phyloP scores from a whole-genome alignment of 2,888 invertebrate genomes.

The Halocaridina rubra region DNA sequence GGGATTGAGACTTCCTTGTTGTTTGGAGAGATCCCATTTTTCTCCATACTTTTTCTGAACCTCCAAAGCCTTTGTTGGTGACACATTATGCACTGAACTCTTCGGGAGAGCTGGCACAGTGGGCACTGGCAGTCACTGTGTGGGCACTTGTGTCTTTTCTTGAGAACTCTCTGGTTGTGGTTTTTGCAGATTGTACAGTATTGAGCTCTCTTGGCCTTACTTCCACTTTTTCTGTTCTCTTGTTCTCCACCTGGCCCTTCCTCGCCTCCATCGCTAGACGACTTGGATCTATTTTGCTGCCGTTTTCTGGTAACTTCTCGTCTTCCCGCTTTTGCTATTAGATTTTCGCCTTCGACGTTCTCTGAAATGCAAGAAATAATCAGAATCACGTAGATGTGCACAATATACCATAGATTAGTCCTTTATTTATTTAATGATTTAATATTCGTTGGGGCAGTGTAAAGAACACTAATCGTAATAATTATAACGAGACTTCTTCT shows the following conservation, averaged over 20 bases:
- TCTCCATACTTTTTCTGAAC: conserved; percentile 7
- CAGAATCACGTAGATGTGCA: no score
- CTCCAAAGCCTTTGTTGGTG: conserved; percentile 57
- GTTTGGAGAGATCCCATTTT: not conserved
- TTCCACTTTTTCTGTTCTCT: no score
- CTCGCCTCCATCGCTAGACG: not conserved
- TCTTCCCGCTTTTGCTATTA: not conserved
- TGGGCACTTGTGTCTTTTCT: conserved; percentile 36
- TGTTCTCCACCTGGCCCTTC: not conserved
- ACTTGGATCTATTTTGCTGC: not conserved
- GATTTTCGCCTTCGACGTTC: not conserved
- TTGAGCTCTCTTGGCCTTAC: conserved; percentile 13
- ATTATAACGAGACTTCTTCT: no score
- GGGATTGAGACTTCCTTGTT: not conserved
- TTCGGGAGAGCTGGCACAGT: conserved; percentile 41
- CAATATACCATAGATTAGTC: no score
- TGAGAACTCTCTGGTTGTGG: conserved; percentile 36
- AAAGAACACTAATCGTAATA: no score
- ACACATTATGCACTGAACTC: conserved; percentile 46
- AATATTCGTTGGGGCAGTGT: no score
- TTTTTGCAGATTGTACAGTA: conserved; percentile 55
- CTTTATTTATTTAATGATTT: no score
- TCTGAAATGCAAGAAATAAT: not conserved
- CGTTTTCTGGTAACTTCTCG: not conserved
- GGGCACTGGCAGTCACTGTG: conserved; percentile 33